These are phyloP conservation scores for Typhlichthys subterraneus DNA, from an alignment of 2,797 vertebrate genomes.

Conservation along the genomic window DNA sequence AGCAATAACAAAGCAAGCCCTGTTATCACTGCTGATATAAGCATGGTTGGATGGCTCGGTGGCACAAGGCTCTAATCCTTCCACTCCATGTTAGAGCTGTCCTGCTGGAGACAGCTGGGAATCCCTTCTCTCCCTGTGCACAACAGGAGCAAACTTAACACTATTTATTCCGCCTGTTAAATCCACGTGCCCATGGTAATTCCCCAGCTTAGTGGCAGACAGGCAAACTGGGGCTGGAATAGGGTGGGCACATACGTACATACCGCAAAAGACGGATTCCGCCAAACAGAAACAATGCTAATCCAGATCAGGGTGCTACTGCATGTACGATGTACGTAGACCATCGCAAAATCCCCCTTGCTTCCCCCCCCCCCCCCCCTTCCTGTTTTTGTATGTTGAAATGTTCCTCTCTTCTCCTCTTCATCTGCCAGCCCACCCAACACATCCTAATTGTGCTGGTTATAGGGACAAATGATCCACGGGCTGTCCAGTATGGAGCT, in stretches of 20 bases:
- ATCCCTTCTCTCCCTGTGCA: conserved; percentile 23
- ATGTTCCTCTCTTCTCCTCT: neutral
- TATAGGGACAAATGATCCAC: no score
- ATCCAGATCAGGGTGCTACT: conserved; percentile 53
- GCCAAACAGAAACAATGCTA: conserved; percentile 62
- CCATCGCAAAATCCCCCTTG: neutral
- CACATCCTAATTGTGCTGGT: no score
- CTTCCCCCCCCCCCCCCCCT: conserved; percentile 10
- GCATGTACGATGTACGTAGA: neutral
- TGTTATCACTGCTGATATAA: no score
- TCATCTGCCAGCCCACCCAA: neutral
- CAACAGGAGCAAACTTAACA: conserved; percentile 58
- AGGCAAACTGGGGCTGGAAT: conserved; percentile 47
- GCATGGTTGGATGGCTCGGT: no score
- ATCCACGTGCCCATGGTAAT: conserved; percentile 61
- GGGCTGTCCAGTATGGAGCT: no score
- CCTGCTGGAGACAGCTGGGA: no score
- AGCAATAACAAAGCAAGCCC: no score
- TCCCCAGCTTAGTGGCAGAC: conserved; percentile 61
- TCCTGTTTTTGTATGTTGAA: conserved; percentile 14
- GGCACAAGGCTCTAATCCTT: no score
- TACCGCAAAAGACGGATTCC: conserved; percentile 55
- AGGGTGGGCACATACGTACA: conserved; percentile 37
- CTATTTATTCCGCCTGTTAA: conserved; percentile 59
- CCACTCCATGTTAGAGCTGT: no score